Evolutionary conservation across 1,140 invertebrate species (phyloP).

Genomic region (Melitaea cinxia): DNA sequence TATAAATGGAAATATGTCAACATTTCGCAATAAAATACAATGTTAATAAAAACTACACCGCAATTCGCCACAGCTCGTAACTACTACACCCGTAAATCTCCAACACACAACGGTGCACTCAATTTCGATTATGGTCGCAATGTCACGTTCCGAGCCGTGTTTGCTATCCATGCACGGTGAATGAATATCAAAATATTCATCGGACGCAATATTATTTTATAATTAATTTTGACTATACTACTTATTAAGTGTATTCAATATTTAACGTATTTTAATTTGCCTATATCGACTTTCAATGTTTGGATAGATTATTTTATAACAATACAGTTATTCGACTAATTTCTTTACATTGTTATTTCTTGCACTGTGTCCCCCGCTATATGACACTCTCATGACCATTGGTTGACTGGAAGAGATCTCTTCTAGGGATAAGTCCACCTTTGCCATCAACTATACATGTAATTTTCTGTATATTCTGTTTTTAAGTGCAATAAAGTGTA

Average conservation of each 20-base stretch:
- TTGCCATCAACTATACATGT: no score
- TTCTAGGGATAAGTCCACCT: no score
- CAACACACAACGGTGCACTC: slow-evolving; percentile 6
- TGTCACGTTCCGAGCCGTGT: background rate
- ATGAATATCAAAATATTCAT: background rate
- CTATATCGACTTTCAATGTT: no score
- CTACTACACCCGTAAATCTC: slow-evolving; percentile 3
- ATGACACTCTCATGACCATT: no score
- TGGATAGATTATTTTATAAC: no score
- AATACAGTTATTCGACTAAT: no score
- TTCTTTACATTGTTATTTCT: no score
- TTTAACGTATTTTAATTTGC: no score
- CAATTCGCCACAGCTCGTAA: background rate
- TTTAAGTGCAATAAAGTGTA: no score
- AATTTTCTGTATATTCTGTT: no score
- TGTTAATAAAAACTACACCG: background rate
- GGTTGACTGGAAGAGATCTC: no score
- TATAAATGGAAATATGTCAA: background rate
- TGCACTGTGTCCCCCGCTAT: no score
- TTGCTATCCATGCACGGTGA: background rate
- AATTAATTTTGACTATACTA: background rate
- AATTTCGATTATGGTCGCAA: slow-evolving; percentile 1
- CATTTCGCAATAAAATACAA: background rate
- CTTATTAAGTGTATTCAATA: background rate
- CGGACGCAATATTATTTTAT: background rate